A percentile compares a stretch with the other conserved stretches of the same genome.
Conservation (phyloP, 1,140 invertebrate genomes). For the Drosophila subobscura region DNA sequence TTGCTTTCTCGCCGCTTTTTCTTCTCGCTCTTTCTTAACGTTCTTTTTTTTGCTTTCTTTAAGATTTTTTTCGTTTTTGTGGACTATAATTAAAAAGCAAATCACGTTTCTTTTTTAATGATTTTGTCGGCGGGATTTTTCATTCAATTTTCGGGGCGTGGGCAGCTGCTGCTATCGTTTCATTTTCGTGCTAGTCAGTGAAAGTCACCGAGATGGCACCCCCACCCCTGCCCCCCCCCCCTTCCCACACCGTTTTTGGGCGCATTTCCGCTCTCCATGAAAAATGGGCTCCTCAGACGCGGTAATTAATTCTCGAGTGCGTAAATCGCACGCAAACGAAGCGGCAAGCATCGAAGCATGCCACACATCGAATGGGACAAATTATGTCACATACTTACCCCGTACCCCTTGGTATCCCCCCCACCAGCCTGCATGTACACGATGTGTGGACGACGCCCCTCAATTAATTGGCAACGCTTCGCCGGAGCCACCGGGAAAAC, state of each 20-base stretch:
- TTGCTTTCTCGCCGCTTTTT: not conserved
- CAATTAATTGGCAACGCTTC: conserved; percentile 72
- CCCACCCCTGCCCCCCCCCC: too few relatives aligned
- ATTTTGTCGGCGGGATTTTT: conserved; percentile 42
- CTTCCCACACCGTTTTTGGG: not conserved
- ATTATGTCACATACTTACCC: conserved; percentile 64
- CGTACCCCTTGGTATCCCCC: not conserved
- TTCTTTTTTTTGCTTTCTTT: conserved; percentile 3
- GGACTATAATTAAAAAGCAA: conserved; percentile 72
- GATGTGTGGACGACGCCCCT: conserved; percentile 3
- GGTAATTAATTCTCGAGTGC: conserved; percentile 63
- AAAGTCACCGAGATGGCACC: conserved; percentile 38
- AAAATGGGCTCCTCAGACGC: conserved; percentile 55
- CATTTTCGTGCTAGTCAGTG: conserved; percentile 40
- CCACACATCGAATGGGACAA: conserved; percentile 36
- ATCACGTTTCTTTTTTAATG: conserved; percentile 75
- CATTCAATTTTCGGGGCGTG: conserved; percentile 42
- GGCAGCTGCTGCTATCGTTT: conserved; percentile 61
- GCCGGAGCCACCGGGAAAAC: conserved; percentile 1
- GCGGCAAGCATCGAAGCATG: conserved; percentile 42
- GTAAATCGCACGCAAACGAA: conserved; percentile 35
- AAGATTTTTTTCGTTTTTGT: conserved; percentile 16
- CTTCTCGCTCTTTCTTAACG: not conserved
- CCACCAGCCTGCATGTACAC: too few relatives aligned
- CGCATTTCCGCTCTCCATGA: conserved; percentile 42